phyloP scores from a whole-genome alignment of 2,113 vertebrate genomes.

The Haliaeetus leucogaster region DNA sequence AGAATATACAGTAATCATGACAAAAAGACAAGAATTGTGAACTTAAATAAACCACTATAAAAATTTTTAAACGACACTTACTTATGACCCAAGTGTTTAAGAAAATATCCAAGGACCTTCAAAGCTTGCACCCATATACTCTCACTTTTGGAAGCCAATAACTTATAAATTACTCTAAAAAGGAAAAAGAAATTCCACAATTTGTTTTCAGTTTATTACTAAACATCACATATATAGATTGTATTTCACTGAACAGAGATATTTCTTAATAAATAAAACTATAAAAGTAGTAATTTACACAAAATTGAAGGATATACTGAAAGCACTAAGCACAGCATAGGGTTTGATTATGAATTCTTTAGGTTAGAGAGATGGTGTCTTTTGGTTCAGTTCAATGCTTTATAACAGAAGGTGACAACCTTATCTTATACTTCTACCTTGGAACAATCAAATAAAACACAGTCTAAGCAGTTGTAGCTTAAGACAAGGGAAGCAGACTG shows the following conservation, averaged over 20 bases:
- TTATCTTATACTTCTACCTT: not conserved
- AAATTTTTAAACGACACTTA: conserved; percentile 74
- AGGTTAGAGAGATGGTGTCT: not conserved
- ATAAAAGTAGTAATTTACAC: not conserved
- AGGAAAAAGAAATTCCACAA: not conserved
- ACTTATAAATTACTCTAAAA: conserved; percentile 93
- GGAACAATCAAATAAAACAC: not conserved
- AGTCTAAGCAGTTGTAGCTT: not conserved
- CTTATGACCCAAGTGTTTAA: conserved; percentile 98
- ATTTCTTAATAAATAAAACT: not conserved
- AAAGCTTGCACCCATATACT: conserved; percentile 95
- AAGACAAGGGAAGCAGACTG: not conserved
- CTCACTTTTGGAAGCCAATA: conserved; percentile 93
- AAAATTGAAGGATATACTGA: not conserved
- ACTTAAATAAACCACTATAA: not conserved
- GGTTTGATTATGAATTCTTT: not conserved
- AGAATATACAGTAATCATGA: not conserved
- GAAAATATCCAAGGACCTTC: conserved; percentile 95
- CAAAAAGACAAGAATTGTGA: not conserved
- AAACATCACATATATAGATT: not conserved
- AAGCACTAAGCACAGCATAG: not conserved
- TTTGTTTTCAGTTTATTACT: not conserved
- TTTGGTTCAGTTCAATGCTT: not conserved
- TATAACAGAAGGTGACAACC: not conserved
- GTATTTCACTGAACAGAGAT: not conserved